These are phyloP conservation scores for Siphlonurus alternatus DNA, from an alignment of 2,888 invertebrate genomes.

Conservation along the genomic window DNA sequence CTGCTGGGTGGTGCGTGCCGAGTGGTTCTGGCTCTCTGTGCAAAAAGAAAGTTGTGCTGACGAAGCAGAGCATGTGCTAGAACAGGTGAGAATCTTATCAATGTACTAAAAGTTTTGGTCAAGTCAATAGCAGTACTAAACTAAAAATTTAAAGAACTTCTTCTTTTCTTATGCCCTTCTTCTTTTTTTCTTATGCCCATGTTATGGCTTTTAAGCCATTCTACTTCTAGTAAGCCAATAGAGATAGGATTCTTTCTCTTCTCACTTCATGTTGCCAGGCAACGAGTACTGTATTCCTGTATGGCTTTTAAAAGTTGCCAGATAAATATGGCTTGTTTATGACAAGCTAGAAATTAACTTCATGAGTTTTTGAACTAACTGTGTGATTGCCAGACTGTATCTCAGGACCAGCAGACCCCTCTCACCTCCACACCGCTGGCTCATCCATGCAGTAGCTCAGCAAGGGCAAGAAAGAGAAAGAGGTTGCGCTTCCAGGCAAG, in stretches of 20 bases:
- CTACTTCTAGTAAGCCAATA: no score
- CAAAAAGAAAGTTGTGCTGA: conserved; percentile 89
- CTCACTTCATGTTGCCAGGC: no score
- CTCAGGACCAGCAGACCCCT: neutral
- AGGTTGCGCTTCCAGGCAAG: neutral
- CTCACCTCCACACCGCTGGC: neutral
- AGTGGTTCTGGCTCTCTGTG: conserved; percentile 98
- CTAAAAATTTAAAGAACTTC: no score
- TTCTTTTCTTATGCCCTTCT: no score
- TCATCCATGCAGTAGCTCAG: neutral
- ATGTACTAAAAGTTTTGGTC: no score
- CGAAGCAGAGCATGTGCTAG: conserved; percentile 76
- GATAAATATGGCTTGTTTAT: neutral
- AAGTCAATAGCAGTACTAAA: no score
- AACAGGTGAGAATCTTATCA: conserved; percentile 44
- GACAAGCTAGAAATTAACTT: no score
- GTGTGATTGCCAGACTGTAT: neutral
- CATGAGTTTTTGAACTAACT: neutral
- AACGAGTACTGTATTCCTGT: no score
- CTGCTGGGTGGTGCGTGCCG: conserved; percentile 68
- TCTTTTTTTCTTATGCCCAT: no score
- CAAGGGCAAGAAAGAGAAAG: neutral
- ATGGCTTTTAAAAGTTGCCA: no score
- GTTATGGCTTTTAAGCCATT: no score
- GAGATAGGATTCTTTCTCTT: neutral